Conservation (phyloP, 1,140 invertebrate genomes). For the Triops longicaudatus region DNA sequence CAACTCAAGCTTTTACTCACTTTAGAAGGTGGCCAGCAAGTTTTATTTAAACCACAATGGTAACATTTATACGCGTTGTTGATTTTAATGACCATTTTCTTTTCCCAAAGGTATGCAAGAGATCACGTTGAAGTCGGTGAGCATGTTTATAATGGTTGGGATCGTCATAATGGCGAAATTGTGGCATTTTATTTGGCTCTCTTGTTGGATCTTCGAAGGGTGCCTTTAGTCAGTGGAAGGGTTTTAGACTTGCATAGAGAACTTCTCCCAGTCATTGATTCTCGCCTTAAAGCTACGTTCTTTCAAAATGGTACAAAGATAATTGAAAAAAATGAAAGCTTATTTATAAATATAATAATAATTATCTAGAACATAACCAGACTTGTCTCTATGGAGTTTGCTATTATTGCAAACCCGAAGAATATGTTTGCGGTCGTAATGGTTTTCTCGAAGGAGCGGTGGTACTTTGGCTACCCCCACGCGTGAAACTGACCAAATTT, state of each 20-base stretch:
- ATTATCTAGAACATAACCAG: slow-evolving; percentile 32
- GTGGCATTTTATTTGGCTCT: slow-evolving; percentile 82
- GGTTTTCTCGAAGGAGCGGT: slow-evolving; percentile 68
- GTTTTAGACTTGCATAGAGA: slow-evolving; percentile 65
- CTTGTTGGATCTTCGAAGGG: slow-evolving; percentile 64
- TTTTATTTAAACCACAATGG: slow-evolving; percentile 85
- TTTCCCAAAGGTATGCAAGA: slow-evolving; percentile 43
- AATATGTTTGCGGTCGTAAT: slow-evolving; percentile 68
- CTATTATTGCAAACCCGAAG: slow-evolving; percentile 70
- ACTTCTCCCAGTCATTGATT: slow-evolving; percentile 58
- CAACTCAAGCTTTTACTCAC: slow-evolving; percentile 78
- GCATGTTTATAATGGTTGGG: slow-evolving; percentile 66
- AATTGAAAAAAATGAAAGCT: neutral
- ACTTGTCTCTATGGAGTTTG: slow-evolving; percentile 83
- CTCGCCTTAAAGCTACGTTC: slow-evolving; percentile 53
- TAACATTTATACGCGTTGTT: slow-evolving; percentile 33
- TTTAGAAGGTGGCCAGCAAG: slow-evolving; percentile 65
- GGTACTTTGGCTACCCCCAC: slow-evolving; percentile 67
- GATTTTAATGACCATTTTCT: slow-evolving; percentile 4
- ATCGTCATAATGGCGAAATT: slow-evolving; percentile 90
- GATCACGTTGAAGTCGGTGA: slow-evolving; percentile 43
- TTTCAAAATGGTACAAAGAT: slow-evolving; percentile 40
- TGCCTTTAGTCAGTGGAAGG: slow-evolving; percentile 67
- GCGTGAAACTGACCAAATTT: slow-evolving; percentile 52
- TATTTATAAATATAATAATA: neutral